A percentile compares a stretch with the other conserved stretches of the same genome.
Conservation (phyloP, 2,888 invertebrate species). For the Eilema sororculum region DNA sequence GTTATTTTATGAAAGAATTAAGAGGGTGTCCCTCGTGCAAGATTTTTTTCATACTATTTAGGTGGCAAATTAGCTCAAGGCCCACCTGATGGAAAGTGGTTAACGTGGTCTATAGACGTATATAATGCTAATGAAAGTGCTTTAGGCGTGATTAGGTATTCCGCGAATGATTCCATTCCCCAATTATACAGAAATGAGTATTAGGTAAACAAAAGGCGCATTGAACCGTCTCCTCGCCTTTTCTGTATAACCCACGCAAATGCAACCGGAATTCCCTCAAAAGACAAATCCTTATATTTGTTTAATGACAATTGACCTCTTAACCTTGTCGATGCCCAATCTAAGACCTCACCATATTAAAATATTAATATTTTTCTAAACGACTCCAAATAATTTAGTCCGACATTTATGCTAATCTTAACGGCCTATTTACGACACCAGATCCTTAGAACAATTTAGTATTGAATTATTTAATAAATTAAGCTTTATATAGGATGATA, state of each 20-base stretch:
- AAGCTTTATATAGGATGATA: neutral
- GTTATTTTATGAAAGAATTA: too few species aligned
- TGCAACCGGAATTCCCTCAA: neutral
- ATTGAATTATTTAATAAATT: slow-evolving; percentile 31
- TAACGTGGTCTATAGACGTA: too few species aligned
- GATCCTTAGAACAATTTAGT: slow-evolving; percentile 30
- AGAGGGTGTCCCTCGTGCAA: too few species aligned
- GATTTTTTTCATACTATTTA: too few species aligned
- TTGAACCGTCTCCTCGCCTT: too few species aligned
- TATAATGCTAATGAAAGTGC: too few species aligned
- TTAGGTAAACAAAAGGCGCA: too few species aligned
- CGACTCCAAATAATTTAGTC: slow-evolving; percentile 36
- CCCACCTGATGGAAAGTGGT: too few species aligned
- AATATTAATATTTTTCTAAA: neutral
- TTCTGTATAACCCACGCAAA: neutral
- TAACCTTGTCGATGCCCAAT: neutral
- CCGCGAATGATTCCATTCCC: too few species aligned
- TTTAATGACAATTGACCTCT: neutral
- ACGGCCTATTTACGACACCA: slow-evolving; percentile 35
- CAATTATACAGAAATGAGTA: too few species aligned
- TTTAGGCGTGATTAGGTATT: too few species aligned
- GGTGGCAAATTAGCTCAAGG: too few species aligned
- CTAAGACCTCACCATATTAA: neutral
- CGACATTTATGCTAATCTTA: slow-evolving; percentile 47
- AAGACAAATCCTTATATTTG: neutral